Conservation (phyloP, 2,888 invertebrate species). For the Lacanobia wlatinum region DNA sequence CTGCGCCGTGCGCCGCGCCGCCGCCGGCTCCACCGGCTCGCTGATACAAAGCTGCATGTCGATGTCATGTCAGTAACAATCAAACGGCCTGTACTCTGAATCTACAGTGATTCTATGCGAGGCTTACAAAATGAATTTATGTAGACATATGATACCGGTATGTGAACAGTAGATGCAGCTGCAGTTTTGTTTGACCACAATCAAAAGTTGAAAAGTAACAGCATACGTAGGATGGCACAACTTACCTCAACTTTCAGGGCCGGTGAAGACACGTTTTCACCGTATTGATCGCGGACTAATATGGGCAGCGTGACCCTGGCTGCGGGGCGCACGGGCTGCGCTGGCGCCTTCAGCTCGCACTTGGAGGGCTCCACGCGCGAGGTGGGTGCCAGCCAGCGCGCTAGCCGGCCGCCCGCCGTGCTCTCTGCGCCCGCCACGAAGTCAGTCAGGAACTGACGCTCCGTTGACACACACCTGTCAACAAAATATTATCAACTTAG, state of each 20-base stretch:
- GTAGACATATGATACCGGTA: neutral
- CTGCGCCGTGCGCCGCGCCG: neutral
- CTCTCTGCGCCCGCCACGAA: constrained; percentile 96
- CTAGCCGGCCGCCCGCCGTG: constrained; percentile 97
- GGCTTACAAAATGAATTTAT: neutral
- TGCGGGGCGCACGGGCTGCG: constrained; percentile 92
- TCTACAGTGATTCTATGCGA: neutral
- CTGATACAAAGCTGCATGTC: neutral
- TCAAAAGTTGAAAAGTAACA: neutral
- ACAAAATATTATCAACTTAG: constrained; percentile 66
- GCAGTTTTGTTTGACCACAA: neutral
- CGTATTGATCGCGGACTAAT: constrained; percentile 97
- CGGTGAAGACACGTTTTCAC: constrained; percentile 95
- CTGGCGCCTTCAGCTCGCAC: constrained; percentile 95
- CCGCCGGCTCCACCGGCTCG: too few species aligned
- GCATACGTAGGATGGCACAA: neutral
- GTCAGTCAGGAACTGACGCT: constrained; percentile 97
- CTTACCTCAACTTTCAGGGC: constrained; percentile 94
- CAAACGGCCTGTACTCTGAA: neutral
- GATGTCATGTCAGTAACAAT: neutral
- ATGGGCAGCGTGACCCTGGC: constrained; percentile 91
- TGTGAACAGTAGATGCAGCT: neutral
- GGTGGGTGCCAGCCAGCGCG: constrained; percentile 98
- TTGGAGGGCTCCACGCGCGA: constrained; percentile 97
- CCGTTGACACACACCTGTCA: constrained; percentile 95